Percentiles rank a stretch among this genome's conserved stretches.
Conservation (phyloP, 2,797 vertebrate species). For the Xiphorhynchus erythropygius region DNA sequence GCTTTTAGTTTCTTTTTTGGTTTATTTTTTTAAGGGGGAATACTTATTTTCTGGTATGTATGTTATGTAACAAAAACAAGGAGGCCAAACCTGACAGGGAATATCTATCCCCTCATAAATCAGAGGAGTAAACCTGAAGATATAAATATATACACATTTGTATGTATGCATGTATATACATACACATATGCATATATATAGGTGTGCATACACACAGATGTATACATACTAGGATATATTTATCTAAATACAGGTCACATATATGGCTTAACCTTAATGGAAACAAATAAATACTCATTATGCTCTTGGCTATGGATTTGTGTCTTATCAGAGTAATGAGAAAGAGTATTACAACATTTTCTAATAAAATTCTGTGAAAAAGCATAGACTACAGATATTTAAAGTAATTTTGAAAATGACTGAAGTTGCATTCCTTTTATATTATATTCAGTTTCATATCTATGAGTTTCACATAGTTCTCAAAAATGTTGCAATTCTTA, state of each 20-base stretch:
- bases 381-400: rapidly evolving
- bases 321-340: background rate
- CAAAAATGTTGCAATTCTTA: background rate
- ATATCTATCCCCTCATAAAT: background rate
- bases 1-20: background rate
- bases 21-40: background rate
- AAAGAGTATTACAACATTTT: background rate
- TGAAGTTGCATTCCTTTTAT: background rate
- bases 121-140: background rate
- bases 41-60: background rate
- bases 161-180: background rate
- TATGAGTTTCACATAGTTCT: background rate
- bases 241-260: background rate
- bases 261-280: background rate
- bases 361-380: background rate
- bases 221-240: background rate
- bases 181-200: no score
- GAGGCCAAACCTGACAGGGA: background rate
- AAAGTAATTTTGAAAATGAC: background rate
- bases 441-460: background rate
- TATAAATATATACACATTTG: background rate
- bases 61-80: background rate
- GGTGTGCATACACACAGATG: background rate
- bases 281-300: background rate
- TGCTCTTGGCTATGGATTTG: background rate